phyloP scores from a whole-genome alignment of 2,797 vertebrate genomes.

The Borostomias antarcticus region DNA sequence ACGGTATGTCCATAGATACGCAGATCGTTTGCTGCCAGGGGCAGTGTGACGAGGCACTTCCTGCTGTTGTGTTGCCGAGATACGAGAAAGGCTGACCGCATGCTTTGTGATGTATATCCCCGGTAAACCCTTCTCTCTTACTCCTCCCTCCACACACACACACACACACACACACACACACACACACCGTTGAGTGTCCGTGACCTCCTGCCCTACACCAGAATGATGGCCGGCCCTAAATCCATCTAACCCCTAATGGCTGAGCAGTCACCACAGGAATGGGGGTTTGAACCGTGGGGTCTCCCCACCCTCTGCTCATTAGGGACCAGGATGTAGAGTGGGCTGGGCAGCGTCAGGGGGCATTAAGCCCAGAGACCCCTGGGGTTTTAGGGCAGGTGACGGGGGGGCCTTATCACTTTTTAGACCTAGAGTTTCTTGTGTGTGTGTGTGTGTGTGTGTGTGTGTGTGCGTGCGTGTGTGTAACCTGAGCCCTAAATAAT shows the following conservation, averaged over 20 bases:
- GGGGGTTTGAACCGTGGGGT: not conserved
- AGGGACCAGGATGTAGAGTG: not conserved
- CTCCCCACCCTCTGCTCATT: not conserved
- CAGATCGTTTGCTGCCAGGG: slow-evolving; percentile 61
- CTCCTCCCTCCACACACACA: not conserved
- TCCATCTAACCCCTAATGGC: not conserved
- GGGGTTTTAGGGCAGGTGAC: slow-evolving; percentile 21
- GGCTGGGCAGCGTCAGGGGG: not conserved
- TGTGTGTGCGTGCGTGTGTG: slow-evolving; percentile 1
- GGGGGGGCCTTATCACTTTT: no score
- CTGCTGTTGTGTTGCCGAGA: slow-evolving; percentile 53
- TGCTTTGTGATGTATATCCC: not conserved
- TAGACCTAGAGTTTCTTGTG: no score
- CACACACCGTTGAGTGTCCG: not conserved
- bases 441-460: not conserved
- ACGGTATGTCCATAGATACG: slow-evolving; percentile 57
- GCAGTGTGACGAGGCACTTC: slow-evolving; percentile 54
- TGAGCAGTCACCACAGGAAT: not conserved
- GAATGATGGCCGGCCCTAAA: slow-evolving; percentile 4
- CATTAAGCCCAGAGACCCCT: not conserved
- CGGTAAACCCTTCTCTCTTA: not conserved
- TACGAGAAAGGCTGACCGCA: slow-evolving; percentile 46
- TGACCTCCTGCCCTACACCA: not conserved
- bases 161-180: slow-evolving; percentile 2
- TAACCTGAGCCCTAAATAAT: slow-evolving; percentile 1